Evolutionary conservation across 2,113 vertebrate genomes (phyloP).

Genomic region (Uria aalge): DNA sequence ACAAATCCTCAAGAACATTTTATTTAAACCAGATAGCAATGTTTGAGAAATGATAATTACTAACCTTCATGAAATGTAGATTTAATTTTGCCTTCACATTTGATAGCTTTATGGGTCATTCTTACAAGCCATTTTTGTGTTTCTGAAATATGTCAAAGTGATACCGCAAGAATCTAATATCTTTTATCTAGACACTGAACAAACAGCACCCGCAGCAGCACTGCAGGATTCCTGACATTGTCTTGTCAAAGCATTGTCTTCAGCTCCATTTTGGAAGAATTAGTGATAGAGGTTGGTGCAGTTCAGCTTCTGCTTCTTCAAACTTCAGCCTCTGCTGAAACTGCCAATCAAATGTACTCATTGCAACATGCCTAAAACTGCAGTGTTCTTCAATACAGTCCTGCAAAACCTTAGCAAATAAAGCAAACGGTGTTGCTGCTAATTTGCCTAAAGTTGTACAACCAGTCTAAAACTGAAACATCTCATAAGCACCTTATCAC

Average conservation of each 20-base stretch:
- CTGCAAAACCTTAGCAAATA: neutral
- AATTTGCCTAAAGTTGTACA: neutral
- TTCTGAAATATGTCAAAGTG: neutral
- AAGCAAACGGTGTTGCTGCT: rapidly evolving
- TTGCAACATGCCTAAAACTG: neutral
- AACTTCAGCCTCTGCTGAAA: neutral
- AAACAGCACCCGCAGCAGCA: neutral
- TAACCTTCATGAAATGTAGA: constrained; percentile 13
- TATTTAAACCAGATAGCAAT: neutral
- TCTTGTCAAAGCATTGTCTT: neutral
- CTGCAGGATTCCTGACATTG: neutral
- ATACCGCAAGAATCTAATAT: neutral
- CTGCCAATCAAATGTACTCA: neutral
- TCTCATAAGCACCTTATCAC: neutral
- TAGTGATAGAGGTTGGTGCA: neutral
- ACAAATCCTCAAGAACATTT: constrained; percentile 4
- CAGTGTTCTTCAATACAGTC: neutral
- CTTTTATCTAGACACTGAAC: constrained; percentile 8
- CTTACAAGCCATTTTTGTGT: neutral
- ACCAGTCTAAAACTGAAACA: neutral
- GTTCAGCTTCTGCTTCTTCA: neutral
- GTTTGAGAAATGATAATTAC: constrained; percentile 26
- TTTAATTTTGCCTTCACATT: constrained; percentile 20
- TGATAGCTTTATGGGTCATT: constrained; percentile 6
- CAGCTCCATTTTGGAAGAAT: neutral